These are phyloP conservation scores for Brevimyrus niger DNA, from an alignment of 2,113 vertebrate species.

Conservation along the genomic window DNA sequence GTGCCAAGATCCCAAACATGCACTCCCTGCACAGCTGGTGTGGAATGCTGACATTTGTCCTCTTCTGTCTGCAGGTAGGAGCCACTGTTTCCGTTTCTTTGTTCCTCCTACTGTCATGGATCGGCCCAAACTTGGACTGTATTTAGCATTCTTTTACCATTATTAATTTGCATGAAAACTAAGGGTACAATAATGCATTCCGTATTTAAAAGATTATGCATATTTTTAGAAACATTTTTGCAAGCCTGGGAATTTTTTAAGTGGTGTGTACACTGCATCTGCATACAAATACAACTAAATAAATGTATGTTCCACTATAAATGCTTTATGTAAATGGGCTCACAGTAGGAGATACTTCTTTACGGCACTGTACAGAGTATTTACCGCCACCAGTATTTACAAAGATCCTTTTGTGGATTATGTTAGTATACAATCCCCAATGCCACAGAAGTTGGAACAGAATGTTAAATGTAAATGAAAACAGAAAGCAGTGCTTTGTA, in stretches of 20 bases:
- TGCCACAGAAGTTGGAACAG: background rate
- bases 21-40: constrained; percentile 93
- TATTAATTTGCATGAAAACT: background rate
- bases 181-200: background rate
- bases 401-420: background rate
- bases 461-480: background rate
- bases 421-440: background rate
- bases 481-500: background rate
- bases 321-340: background rate
- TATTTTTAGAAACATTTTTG: background rate
- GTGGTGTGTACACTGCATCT: background rate
- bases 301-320: background rate
- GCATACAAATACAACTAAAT: background rate
- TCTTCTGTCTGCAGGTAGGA: constrained; percentile 79
- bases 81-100: background rate
- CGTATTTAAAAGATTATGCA: background rate
- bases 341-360: background rate
- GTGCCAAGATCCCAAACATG: constrained; percentile 62
- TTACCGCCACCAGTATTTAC: background rate
- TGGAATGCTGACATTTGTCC: constrained; percentile 61
- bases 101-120: background rate
- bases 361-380: background rate
- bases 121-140: background rate
- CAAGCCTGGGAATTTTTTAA: background rate
- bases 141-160: background rate